Base-by-base conservation (phyloP, 1,140 invertebrate species). In the Formica exsecta region DNA sequence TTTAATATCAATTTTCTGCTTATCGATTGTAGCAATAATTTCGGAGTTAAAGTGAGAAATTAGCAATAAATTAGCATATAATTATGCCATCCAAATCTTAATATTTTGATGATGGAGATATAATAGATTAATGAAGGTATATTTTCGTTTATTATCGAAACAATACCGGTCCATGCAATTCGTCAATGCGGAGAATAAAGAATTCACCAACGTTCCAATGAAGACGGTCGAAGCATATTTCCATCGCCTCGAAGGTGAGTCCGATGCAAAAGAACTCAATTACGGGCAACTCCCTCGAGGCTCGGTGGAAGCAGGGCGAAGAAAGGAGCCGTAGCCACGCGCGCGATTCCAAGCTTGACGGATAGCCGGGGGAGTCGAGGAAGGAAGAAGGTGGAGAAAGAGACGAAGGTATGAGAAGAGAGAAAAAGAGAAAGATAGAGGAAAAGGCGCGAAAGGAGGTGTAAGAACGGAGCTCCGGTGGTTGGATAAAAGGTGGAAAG, bases 261-360 rank as follows among this genome's bases (percentile, higher is more conserved):
- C 57, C 88, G 65, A 90, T 87, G 86, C 87, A 91, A 91, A 91
- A 92, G 88, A 92, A 91, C 91, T 92, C 91, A 90, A 92, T 92
- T 92, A 92, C 81, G 32, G 44, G 44, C 66, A 48, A 65, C 66
- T 83, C 85, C 80, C 54, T 25, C 48, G 75, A 86, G 81, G 81
- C 79, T 48, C 22, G 68, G 22, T n/a, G 19, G 66, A 38, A 9
- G 25, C 44, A 19, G 71, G 54, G 19, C 32, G 79, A 59, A 59
- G 66, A 71, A 71, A 70, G 77, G 44, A 79, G 32, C 59, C 25
- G 65, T 32, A 80, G 48, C 84, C 57, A 87, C 66, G 81, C 57
- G 89, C 70, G 77, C 74, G 81, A 76, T 87, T 90, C 66, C 8
- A 59, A 44, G 59, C 51, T 62, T 62, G 62, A 75, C 73, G 32